Evolutionary conservation across 2,888 invertebrate species (phyloP), one percentile per base, ranked within the genome.

Genomic region (Germaria angustata): DNA sequence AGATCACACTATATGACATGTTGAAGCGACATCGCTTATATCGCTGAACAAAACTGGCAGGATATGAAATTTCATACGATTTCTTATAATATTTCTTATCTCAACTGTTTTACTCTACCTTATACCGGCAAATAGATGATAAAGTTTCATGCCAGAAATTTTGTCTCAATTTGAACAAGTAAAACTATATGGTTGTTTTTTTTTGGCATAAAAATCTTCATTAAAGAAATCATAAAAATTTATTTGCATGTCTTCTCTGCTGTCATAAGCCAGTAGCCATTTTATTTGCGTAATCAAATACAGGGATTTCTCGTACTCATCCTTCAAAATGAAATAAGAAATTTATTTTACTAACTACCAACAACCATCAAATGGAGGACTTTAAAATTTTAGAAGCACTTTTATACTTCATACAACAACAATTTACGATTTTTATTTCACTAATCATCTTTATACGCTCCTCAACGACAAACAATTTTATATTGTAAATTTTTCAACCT

Each of bases 401-500:
- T 59, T 49, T 46, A 17, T 2, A 28, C 24, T 51, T 24, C 28
- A 28, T 15, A 32, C 32, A 53, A 7, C 32, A 32, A 11, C 17
- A 53, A 53, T 69, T 77, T 61, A 69, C 59, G 44, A 61, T 61
- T 77, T 28, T 69, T 69, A 79, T 79, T 79, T 51, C 22, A 59
- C 72, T 59, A 79, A 79, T 66, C 65, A 78, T 63, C 36, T 71
- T 44, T 79, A 57, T 57, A 34, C 5, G 32, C 51, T 34, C 24
- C 32, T n/a, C 71, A 41, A 53, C 63, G 59, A 49, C 51, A 57
- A 59, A 51, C 28, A 41, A 44, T 63, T 77, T 77, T 49, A 49
- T 65, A 41, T 79, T 39, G 66, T 63, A 51, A 66, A 66, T 72
- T 63, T 46, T 57, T 36, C 15, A 63, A 63, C 22, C 57, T 49